Conservation (phyloP, 2,888 invertebrate species). For the Mamestra brassicae region DNA sequence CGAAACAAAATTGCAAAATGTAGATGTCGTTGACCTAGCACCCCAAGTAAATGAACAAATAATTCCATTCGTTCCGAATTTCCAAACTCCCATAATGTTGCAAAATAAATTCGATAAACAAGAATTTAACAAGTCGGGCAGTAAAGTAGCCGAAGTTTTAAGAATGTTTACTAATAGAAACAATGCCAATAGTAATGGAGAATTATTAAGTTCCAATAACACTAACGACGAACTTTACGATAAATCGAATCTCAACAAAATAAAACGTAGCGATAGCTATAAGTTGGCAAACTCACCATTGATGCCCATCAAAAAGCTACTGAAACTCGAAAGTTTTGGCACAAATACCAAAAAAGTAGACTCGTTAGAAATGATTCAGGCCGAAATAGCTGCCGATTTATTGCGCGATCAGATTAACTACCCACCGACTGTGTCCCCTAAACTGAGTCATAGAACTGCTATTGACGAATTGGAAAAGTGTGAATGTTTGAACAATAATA, state of each 20-base stretch:
- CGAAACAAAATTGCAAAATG: slow-evolving; percentile 72
- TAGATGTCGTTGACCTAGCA: slow-evolving; percentile 68
- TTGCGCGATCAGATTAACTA: slow-evolving; percentile 93
- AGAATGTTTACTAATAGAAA: slow-evolving; percentile 86
- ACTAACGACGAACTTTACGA: slow-evolving; percentile 69
- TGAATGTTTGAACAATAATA: slow-evolving; percentile 78
- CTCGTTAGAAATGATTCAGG: slow-evolving; percentile 91
- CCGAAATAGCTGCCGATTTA: slow-evolving; percentile 92
- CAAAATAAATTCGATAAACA: slow-evolving; percentile 80
- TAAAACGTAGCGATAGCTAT: slow-evolving; percentile 96
- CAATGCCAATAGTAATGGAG: slow-evolving; percentile 72
- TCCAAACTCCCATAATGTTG: slow-evolving; percentile 86
- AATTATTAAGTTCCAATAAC: slow-evolving; percentile 65
- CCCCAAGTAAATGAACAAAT: slow-evolving; percentile 77
- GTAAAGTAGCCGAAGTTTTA: slow-evolving; percentile 86
- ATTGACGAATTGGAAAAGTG: slow-evolving; percentile 80
- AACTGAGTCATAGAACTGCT: slow-evolving; percentile 81
- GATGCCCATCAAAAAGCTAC: slow-evolving; percentile 92
- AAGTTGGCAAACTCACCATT: slow-evolving; percentile 94
- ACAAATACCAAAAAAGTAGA: slow-evolving; percentile 86
- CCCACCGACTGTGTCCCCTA: slow-evolving; percentile 92
- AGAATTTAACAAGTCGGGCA: slow-evolving; percentile 77
- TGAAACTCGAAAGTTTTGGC: slow-evolving; percentile 88
- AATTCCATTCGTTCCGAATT: slow-evolving; percentile 86
- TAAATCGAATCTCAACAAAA: slow-evolving; percentile 85